Evolutionary conservation across 2,797 vertebrate genomes (phyloP).

Genomic region (Amphiprion clarkii): DNA sequence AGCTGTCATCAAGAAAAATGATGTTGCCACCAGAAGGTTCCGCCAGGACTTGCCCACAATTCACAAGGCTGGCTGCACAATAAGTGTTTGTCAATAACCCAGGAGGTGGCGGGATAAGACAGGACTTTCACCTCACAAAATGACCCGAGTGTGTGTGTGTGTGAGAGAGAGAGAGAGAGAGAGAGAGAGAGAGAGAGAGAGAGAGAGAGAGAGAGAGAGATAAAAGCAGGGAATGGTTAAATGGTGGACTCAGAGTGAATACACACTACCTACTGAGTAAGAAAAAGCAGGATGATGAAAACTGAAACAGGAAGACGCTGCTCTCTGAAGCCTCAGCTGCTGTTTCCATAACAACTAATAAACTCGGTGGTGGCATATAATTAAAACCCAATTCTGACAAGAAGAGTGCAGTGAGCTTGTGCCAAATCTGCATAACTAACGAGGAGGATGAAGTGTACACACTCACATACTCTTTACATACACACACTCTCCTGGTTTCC

Average conservation of each 20-base stretch:
- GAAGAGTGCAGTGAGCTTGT: no score
- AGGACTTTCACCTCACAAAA: slow-evolving; percentile 19
- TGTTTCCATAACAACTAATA: slow-evolving; percentile 69
- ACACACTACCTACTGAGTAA: neutral
- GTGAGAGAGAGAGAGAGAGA: neutral
- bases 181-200: no score
- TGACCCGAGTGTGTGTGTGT: slow-evolving; percentile 14
- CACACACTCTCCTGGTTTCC: no score
- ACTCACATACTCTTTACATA: no score
- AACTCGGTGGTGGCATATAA: slow-evolving; percentile 51
- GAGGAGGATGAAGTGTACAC: no score
- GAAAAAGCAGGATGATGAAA: no score
- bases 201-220: neutral
- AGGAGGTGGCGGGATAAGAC: slow-evolving; percentile 62
- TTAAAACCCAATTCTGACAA: slow-evolving; percentile 56
- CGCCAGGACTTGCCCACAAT: slow-evolving; percentile 78
- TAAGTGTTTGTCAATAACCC: slow-evolving; percentile 84
- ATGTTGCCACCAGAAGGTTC: slow-evolving; percentile 79
- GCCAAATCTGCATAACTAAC: no score
- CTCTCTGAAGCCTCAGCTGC: slow-evolving; percentile 42
- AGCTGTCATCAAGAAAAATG: slow-evolving; percentile 85
- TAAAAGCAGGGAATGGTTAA: neutral
- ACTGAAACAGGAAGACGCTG: slow-evolving; percentile 21
- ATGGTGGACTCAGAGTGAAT: neutral
- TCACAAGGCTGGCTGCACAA: slow-evolving; percentile 76